Base-by-base conservation (phyloP, 2,797 vertebrate genomes). In the Crax fasciolata region DNA sequence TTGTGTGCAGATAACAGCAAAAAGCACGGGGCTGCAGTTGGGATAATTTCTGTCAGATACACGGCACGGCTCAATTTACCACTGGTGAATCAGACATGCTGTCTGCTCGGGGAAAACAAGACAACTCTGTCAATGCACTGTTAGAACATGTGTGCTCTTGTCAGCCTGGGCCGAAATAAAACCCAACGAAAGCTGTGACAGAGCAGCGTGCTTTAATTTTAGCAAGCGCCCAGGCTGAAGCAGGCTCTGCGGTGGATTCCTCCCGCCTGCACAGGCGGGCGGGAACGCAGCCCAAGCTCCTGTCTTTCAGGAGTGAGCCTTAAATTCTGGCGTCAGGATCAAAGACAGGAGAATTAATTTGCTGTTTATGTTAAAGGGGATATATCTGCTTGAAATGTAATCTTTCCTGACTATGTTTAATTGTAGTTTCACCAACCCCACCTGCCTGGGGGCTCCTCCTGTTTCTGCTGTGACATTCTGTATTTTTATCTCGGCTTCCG, bases 401-500 rank as follows among this genome's bases (percentile, higher is more conserved):
- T 92, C 74, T 94, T 32, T 72, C 91, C 54, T 84, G 70, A 35
- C 57, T 82, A 48, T 78, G 27, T 90, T 95, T 95, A 96, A 93
- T 89, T 89, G 87, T 49, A 61, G 72, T 86, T 91, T 91, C 49
- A 94, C 86, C 87, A 97, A 84, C 84, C 6, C 3, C 92, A 96
- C 93, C 82, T 96, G 92, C 62, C 82, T 52, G 14, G 87, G 84
- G 82, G 68, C 28, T 78, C 76, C 87, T 96, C 82, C 87, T 89
- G 84, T 75, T 95, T 91, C 91, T 86, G 41, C 92, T 81, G 32
- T 6, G 44, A 52, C 58, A 52, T 95, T 93, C 70, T 11, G 0
- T 81, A 39, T 78, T 91, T 96, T 95, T 92, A 93, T 96, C 93
- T 93, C 41, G 32, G 62, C 90, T 96, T 97, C 87, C 85, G 90